A percentile compares a stretch with the other conserved stretches of the same genome.
Conservation (phyloP, 2,113 vertebrate genomes). For the Tragulus kanchil region DNA sequence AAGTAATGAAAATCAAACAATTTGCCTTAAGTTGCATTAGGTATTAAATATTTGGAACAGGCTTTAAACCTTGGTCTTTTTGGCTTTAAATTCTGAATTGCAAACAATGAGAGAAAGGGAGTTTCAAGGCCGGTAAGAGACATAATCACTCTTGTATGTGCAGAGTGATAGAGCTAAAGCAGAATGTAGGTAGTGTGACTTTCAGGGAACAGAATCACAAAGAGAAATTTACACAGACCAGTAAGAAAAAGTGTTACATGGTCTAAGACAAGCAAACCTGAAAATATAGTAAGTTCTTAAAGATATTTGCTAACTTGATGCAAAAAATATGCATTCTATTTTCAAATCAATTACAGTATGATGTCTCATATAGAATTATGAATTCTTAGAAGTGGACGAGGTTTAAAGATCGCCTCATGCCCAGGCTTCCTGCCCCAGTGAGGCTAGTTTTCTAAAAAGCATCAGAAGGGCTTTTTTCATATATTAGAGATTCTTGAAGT, state of each 20-base stretch:
- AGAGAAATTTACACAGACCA: neutral
- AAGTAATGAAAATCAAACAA: too few species aligned
- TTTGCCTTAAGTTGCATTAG: neutral
- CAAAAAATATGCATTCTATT: neutral
- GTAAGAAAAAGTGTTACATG: neutral
- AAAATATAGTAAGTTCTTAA: neutral
- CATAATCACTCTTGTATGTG: neutral
- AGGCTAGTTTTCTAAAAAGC: neutral
- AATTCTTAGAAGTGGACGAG: neutral
- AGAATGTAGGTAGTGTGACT: neutral
- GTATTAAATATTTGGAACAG: neutral
- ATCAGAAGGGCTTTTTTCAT: neutral
- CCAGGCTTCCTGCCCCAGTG: neutral
- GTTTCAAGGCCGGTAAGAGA: neutral
- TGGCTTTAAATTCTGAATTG: neutral
- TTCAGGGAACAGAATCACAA: neutral
- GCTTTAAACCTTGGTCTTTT: neutral
- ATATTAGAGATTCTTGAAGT: neutral
- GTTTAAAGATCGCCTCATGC: neutral
- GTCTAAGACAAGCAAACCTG: neutral
- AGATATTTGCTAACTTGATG: conserved; percentile 26
- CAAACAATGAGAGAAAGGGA: conserved; percentile 29
- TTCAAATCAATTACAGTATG: neutral
- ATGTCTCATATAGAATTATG: neutral
- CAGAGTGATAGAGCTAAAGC: neutral